Conservation (phyloP, 2,113 vertebrate genomes). For the Pseudorhombus dupliciocellatus region DNA sequence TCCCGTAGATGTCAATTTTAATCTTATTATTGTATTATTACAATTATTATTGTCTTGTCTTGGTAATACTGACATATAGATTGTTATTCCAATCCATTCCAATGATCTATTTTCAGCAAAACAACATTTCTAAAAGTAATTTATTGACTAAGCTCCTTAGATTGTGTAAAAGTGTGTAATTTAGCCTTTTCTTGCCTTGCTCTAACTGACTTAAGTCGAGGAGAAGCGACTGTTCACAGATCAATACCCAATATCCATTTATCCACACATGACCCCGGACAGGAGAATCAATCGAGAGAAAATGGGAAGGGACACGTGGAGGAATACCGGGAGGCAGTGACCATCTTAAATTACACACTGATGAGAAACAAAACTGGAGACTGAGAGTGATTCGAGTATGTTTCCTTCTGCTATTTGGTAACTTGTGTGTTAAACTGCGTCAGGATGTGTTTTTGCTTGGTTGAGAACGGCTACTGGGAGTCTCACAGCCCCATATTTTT, state of each 20-base stretch:
- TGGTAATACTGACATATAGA: neutral
- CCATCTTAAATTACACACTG: neutral
- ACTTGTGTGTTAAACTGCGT: neutral
- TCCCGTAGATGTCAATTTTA: neutral
- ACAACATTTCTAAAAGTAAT: neutral
- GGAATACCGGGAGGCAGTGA: neutral
- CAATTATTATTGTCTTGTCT: too few relatives aligned
- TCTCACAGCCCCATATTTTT: neutral
- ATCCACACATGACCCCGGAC: constrained; percentile 26
- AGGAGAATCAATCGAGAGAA: constrained; percentile 23
- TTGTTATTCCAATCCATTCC: neutral
- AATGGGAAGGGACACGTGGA: constrained; percentile 1
- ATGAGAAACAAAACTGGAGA: neutral
- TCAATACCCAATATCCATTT: constrained; percentile 43
- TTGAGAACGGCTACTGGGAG: neutral
- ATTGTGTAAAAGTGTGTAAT: neutral
- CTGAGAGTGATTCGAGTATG: too few relatives aligned
- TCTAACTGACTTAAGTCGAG: neutral
- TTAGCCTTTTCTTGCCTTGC: constrained; percentile 7
- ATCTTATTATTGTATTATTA: too few relatives aligned
- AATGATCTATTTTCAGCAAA: neutral
- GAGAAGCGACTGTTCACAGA: constrained; percentile 11
- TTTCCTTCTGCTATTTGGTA: neutral
- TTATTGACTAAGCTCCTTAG: neutral
- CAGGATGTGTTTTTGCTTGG: neutral